Conservation (phyloP, 35 echinoderm and acorn worm species). For the Holothuria glaberrima region DNA sequence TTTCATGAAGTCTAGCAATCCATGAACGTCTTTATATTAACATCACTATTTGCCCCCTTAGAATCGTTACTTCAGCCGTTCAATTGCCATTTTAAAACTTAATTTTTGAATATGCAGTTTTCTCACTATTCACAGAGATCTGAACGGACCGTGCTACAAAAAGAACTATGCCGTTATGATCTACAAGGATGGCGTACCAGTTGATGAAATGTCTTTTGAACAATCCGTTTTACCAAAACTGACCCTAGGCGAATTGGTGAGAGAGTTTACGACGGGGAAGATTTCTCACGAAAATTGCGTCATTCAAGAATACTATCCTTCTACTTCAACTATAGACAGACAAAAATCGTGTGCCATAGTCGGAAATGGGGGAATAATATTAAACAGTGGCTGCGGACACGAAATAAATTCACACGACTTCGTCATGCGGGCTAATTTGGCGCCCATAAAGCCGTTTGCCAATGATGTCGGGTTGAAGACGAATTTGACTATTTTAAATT, state of each 20-base stretch:
- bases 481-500: neutral
- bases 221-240: conserved; percentile 38
- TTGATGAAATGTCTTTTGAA: conserved; percentile 34
- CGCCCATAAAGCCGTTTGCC: conserved; percentile 38
- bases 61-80: too few species aligned
- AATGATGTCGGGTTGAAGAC: neutral
- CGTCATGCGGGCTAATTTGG: conserved; percentile 74
- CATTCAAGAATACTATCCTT: conserved; percentile 53
- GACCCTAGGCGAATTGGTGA: neutral
- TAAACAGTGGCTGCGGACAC: conserved; percentile 62
- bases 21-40: too few species aligned
- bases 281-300: conserved; percentile 57
- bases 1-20: too few species aligned
- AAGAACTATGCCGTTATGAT: conserved; percentile 61
- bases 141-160: conserved; percentile 46
- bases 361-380: conserved; percentile 74
- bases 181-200: conserved; percentile 32
- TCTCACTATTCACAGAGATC: conserved; percentile 31
- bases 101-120: neutral
- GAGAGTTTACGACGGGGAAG: conserved; percentile 40
- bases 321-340: conserved; percentile 10
- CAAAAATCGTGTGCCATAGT: conserved; percentile 70
- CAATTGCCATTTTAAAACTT: too few species aligned
- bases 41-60: too few species aligned
- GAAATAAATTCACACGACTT: conserved; percentile 74